Evolutionary conservation across 2,888 invertebrate species (phyloP).

Genomic region (Lepeophtheirus nordmannii): DNA sequence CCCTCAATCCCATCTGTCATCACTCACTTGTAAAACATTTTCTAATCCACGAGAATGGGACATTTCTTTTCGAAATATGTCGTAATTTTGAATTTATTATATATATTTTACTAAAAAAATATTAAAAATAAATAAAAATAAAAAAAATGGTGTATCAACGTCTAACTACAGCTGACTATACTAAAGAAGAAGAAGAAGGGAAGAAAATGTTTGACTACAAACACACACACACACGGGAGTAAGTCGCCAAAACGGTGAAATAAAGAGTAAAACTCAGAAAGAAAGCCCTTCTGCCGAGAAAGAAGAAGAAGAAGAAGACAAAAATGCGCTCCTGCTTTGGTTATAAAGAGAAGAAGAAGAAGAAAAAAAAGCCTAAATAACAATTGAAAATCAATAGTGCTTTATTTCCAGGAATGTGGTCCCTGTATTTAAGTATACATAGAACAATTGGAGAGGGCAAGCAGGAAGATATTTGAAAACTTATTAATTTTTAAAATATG

Average conservation of each 20-base stretch:
- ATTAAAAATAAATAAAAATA: neutral
- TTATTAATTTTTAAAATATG: no score
- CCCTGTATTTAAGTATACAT: no score
- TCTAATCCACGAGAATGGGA: neutral
- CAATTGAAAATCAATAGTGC: neutral
- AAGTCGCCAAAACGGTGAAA: neutral
- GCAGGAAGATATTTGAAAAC: no score
- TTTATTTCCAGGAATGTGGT: neutral
- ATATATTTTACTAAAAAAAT: neutral
- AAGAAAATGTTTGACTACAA: neutral
- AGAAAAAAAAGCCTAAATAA: neutral
- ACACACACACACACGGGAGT: neutral
- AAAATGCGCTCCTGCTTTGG: no score
- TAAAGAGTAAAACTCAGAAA: neutral
- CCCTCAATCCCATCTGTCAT: neutral
- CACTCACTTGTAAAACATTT: slow-evolving; percentile 1
- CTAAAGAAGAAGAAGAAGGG: neutral
- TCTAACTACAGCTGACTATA: slow-evolving; percentile 8
- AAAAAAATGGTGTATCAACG: slow-evolving; percentile 1
- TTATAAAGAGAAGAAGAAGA: neutral
- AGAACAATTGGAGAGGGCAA: neutral
- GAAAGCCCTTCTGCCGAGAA: neutral
- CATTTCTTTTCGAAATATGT: neutral
- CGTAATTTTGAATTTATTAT: slow-evolving; percentile 1
- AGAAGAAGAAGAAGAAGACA: neutral